These are phyloP conservation scores for Epizoanthus rinbou DNA, from an alignment of 92 coral and sea anemone species.

Conservation along the genomic window DNA sequence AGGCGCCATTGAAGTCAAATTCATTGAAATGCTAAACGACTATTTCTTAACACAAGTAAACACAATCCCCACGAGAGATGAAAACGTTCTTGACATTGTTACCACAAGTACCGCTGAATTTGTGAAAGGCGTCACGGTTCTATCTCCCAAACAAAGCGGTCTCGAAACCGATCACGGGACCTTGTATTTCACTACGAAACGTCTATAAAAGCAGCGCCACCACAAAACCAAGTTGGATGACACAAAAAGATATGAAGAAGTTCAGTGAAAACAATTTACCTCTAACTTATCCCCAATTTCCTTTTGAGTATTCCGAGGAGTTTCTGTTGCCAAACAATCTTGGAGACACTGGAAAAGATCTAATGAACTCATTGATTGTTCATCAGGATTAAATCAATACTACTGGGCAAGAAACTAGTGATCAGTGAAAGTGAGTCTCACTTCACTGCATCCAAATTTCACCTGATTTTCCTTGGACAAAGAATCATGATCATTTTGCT, in stretches of 20 bases:
- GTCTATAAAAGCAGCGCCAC: too few species aligned
- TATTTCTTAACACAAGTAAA: too few species aligned
- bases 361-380: conserved; percentile 18
- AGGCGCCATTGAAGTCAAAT: too few species aligned
- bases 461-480: conserved; percentile 32
- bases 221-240: conserved; percentile 38
- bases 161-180: too few species aligned
- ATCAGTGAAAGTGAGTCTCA: conserved; percentile 23
- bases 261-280: conserved; percentile 8
- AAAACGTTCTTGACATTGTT: too few species aligned
- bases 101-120: too few species aligned
- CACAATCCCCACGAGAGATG: too few species aligned
- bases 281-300: neutral
- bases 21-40: too few species aligned
- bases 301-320: conserved; percentile 3
- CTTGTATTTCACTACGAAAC: too few species aligned
- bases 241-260: conserved; percentile 34
- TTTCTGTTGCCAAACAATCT: too few species aligned
- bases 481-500: conserved; percentile 50
- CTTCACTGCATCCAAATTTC: conserved; percentile 43
- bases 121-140: too few species aligned
- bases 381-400: conserved; percentile 31
- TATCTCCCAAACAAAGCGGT: too few species aligned
- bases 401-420: conserved; percentile 36
- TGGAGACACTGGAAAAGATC: neutral